Evolutionary conservation across 2,888 invertebrate genomes (phyloP).

Genomic region (Melanotus villosus): DNA sequence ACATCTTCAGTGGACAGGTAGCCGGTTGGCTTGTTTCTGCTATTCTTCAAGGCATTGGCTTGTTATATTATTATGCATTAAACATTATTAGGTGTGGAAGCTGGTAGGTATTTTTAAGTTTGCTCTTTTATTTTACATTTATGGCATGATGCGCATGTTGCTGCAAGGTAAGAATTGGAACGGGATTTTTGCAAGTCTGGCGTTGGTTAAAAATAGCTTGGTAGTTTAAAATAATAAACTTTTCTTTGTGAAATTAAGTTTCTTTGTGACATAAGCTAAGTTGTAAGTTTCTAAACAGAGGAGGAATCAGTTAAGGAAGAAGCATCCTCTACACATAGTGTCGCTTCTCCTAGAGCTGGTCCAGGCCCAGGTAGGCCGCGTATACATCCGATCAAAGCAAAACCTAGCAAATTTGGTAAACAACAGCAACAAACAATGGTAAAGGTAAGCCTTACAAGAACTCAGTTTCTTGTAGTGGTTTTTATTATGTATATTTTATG

Average conservation of each 20-base stretch:
- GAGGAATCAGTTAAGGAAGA: constrained; percentile 58
- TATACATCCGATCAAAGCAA: constrained; percentile 64
- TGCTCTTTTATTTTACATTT: not conserved
- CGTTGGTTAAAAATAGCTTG: constrained; percentile 3
- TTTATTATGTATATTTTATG: constrained; percentile 20
- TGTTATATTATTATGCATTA: constrained; percentile 12
- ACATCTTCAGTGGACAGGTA: constrained; percentile 8
- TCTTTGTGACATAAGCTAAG: constrained; percentile 44
- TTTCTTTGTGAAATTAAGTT: not conserved
- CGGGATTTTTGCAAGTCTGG: not conserved
- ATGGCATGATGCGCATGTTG: constrained; percentile 30
- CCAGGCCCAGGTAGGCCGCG: constrained; percentile 65
- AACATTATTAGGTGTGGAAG: constrained; percentile 32
- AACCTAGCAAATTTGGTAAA: constrained; percentile 61
- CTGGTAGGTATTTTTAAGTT: constrained; percentile 39
- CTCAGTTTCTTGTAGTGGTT: constrained; percentile 29
- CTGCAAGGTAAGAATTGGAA: constrained; percentile 24
- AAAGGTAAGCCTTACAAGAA: constrained; percentile 49
- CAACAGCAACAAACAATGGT: constrained; percentile 48
- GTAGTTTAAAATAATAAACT: not conserved
- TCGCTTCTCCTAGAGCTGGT: constrained; percentile 52
- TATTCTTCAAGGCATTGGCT: constrained; percentile 4
- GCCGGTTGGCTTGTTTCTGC: not conserved
- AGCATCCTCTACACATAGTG: constrained; percentile 48
- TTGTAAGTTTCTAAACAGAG: constrained; percentile 60